phyloP scores from a whole-genome alignment of 1,140 invertebrate species.

The Hormaphis cornu region DNA sequence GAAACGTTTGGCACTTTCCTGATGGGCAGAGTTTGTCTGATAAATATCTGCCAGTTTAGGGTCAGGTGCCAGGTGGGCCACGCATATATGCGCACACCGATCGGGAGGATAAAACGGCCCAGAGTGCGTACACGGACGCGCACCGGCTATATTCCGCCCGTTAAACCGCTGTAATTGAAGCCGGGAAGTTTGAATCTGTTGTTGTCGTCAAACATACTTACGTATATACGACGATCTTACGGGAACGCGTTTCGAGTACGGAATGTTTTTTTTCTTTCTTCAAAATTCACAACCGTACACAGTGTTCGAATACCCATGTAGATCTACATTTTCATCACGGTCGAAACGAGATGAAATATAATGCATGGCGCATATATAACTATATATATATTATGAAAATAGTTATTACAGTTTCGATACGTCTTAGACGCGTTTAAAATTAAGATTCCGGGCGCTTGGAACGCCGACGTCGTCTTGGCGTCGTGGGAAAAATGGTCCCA shows the following conservation, averaged over 20 bases:
- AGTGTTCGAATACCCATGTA: neutral
- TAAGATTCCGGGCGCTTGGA: no score
- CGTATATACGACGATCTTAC: neutral
- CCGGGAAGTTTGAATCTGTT: neutral
- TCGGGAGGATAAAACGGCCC: neutral
- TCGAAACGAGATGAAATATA: no score
- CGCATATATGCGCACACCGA: neutral
- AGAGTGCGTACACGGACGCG: neutral
- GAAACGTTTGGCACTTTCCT: constrained; percentile 11
- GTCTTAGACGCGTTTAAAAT: no score
- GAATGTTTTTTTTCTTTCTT: neutral
- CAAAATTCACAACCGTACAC: neutral
- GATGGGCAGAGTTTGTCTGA: constrained; percentile 9
- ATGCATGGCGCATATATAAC: no score
- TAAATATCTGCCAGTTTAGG: constrained; percentile 1
- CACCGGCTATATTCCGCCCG: no score
- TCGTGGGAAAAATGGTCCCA: no score
- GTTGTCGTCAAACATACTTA: no score
- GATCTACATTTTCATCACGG: no score
- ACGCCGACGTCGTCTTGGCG: no score
- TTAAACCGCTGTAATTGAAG: neutral
- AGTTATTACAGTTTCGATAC: no score
- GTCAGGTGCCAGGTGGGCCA: neutral
- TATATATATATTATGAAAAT: no score
- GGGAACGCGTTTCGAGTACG: neutral